These are phyloP conservation scores for Glyptemys insculpta DNA, from an alignment of 2,797 vertebrate species.

Conservation along the genomic window DNA sequence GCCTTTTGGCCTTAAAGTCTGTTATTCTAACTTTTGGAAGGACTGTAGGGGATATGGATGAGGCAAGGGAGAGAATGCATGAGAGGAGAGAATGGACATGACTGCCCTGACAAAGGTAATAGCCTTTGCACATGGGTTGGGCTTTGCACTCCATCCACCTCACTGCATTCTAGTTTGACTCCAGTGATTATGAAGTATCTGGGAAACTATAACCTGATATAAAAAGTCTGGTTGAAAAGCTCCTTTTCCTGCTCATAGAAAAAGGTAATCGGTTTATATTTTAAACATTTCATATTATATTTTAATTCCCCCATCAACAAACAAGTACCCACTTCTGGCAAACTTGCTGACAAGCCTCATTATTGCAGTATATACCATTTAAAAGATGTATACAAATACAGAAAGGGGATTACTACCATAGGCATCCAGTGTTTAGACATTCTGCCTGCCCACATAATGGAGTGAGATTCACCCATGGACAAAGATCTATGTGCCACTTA, in stretches of 20 bases:
- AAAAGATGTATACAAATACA: neutral
- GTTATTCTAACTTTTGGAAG: neutral
- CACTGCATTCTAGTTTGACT: neutral
- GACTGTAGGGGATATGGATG: neutral
- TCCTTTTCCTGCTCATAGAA: neutral
- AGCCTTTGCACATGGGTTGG: neutral
- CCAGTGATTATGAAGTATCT: neutral
- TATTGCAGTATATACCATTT: neutral
- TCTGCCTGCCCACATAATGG: neutral
- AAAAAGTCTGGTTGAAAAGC: neutral
- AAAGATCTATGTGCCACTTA: neutral
- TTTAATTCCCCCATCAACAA: neutral
- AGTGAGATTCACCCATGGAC: neutral
- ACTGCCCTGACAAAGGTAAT: neutral
- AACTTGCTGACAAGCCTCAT: neutral
- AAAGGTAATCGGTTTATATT: neutral
- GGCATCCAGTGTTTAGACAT: neutral
- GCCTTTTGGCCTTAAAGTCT: neutral
- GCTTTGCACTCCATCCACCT: neutral
- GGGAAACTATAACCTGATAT: rapidly evolving
- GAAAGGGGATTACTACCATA: neutral
- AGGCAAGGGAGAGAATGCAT: neutral
- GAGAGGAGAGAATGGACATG: neutral
- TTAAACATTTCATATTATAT: neutral
- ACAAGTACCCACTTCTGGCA: neutral